phyloP scores from a whole-genome alignment of 1,140 invertebrate species.

The Elymnias hypermnestra region DNA sequence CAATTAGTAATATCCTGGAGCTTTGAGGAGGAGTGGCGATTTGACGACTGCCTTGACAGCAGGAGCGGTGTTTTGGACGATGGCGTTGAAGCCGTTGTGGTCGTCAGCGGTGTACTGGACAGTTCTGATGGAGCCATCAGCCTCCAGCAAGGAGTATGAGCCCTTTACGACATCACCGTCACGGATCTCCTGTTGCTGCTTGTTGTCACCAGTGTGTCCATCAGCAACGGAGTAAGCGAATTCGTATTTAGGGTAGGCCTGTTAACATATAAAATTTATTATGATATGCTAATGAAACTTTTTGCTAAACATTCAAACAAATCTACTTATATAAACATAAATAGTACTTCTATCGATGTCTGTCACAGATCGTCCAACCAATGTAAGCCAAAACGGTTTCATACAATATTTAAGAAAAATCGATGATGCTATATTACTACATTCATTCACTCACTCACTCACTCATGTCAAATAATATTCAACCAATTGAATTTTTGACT shows the following conservation, averaged over 20 bases:
- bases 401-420: too few species aligned
- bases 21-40: too few species aligned
- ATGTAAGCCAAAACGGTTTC: too few species aligned
- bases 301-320: neutral
- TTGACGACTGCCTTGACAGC: neutral
- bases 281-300: neutral
- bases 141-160: slow-evolving; percentile 75
- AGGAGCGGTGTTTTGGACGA: slow-evolving; percentile 46
- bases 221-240: slow-evolving; percentile 71
- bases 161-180: slow-evolving; percentile 76
- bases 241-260: slow-evolving; percentile 64
- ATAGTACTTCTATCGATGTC: too few species aligned
- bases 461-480: too few species aligned
- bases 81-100: slow-evolving; percentile 76
- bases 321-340: too few species aligned
- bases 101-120: slow-evolving; percentile 75
- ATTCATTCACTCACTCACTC: too few species aligned
- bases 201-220: slow-evolving; percentile 46
- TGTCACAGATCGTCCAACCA: too few species aligned
- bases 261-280: neutral
- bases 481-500: too few species aligned
- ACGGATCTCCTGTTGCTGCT: slow-evolving; percentile 72
- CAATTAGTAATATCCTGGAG: too few species aligned
- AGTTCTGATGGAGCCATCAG: slow-evolving; percentile 75
- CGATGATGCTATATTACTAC: too few species aligned